Evolutionary conservation across 2,888 invertebrate species (phyloP), one percentile per base, ranked within the genome.

Genomic region (Dicyrtomina minuta): DNA sequence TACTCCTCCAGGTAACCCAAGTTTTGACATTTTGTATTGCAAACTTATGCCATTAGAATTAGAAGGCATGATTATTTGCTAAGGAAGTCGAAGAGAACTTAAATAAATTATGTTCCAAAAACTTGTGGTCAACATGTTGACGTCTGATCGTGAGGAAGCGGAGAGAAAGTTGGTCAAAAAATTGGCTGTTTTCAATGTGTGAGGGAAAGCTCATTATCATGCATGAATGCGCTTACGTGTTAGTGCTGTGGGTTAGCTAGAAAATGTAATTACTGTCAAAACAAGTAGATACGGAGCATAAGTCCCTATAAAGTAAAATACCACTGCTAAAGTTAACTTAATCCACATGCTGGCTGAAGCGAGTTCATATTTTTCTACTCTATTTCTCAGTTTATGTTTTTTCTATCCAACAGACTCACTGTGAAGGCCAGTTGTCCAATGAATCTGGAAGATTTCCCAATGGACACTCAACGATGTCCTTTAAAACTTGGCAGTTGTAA

Each of bases 341-440:
- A 8, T 33, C 33, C 33, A n/a, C n/a, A 33, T 33, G 4, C 33
- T n/a, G 33, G 8, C 3, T 33, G 33, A 33, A 8, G 4, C 33
- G 4, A 5, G 33, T 33, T 8, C 8, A 33, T 33, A 33, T 8
- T 5, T 33, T 20, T 59, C 22, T 15, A 39, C 12, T 70, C 3
- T 68, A 2, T 60, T 51, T 26, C 51, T 13, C 53, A 44, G n/a
- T n/a, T n/a, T n/a, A n/a, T n/a, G n/a, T n/a, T n/a, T n/a, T n/a
- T n/a, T n/a, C n/a, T n/a, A 3, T 33, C 73, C 83, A 82, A 46
- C 83, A 91, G 91, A 79, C 83, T 92, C 77, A 92, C 92, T 39
- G 90, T 92, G 77, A 90, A 90, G 81, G 91, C 92, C 20, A 89
- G 89, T 44, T 92, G 92, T 79, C 89, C 89, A 4, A 92, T 92